Conservation (phyloP, 2,888 invertebrate genomes). For the Brachyptera risi region DNA sequence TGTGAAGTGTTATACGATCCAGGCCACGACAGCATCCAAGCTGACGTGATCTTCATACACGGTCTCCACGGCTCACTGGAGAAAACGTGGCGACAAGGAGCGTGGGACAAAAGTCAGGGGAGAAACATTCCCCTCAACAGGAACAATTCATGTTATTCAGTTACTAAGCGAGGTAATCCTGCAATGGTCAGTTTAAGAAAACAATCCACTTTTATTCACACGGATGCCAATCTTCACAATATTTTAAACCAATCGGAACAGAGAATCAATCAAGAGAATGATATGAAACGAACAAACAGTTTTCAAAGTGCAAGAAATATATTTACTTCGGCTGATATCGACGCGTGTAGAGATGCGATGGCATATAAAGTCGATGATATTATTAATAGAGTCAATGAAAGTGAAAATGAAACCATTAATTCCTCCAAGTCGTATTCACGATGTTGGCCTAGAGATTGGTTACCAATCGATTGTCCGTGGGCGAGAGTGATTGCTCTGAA, state of each 20-base stretch:
- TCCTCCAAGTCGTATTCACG: slow-evolving; percentile 33
- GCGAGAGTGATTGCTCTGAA: slow-evolving; percentile 76
- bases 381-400: slow-evolving; percentile 35
- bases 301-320: background rate
- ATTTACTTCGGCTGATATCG: background rate
- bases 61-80: slow-evolving; percentile 72
- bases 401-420: slow-evolving; percentile 49
- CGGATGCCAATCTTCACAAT: background rate
- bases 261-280: background rate
- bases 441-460: slow-evolving; percentile 87
- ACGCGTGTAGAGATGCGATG: slow-evolving; percentile 12
- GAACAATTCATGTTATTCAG: slow-evolving; percentile 1
- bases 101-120: background rate
- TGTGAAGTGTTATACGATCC: slow-evolving; percentile 44
- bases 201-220: background rate
- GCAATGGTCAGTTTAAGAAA: background rate
- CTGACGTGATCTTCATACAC: slow-evolving; percentile 80
- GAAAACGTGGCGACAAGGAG: slow-evolving; percentile 75
- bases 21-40: slow-evolving; percentile 37
- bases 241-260: background rate
- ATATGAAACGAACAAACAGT: background rate
- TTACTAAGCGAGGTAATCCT: background rate
- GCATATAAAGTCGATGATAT: slow-evolving; percentile 7
- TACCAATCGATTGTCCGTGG: slow-evolving; percentile 70
- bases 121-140: background rate